phyloP scores from a whole-genome alignment of 2,888 invertebrate species.

The Drosophila nigricruria region DNA sequence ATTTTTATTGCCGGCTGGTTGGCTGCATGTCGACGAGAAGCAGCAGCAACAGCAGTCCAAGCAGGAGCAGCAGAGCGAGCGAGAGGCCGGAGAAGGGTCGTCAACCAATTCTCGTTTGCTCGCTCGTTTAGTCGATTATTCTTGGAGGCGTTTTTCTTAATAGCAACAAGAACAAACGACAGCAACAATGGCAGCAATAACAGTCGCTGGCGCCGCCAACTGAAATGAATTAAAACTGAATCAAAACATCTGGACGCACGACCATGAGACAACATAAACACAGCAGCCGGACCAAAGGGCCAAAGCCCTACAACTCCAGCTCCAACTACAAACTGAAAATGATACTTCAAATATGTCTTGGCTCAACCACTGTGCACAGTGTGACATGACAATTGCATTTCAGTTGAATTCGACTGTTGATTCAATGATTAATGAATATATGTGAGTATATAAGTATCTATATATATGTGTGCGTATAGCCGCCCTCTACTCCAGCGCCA shows the following conservation, averaged over 20 bases:
- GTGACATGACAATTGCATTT: constrained; percentile 26
- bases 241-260: constrained; percentile 83
- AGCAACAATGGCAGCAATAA: constrained; percentile 63
- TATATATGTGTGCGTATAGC: no score
- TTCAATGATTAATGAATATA: constrained; percentile 51
- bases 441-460: background rate
- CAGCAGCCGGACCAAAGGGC: constrained; percentile 33
- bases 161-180: constrained; percentile 64
- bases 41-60: background rate
- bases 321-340: background rate
- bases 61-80: background rate
- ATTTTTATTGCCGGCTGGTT: constrained; percentile 83
- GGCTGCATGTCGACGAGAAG: constrained; percentile 67
- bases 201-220: constrained; percentile 63
- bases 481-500: background rate
- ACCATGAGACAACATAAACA: constrained; percentile 74
- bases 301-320: constrained; percentile 2
- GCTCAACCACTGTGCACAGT: constrained; percentile 36
- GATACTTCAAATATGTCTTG: constrained; percentile 14
- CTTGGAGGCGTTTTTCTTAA: constrained; percentile 82
- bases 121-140: constrained; percentile 77
- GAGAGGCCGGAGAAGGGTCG: constrained; percentile 23
- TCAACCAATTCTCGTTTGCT: constrained; percentile 62
- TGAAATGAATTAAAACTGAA: constrained; percentile 83
- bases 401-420: constrained; percentile 35